A percentile compares a stretch with the other conserved stretches of the same genome.
These are phyloP conservation scores for Megalonaias nervosa DNA, from an alignment of 1,140 invertebrate genomes.

Conservation along the genomic window DNA sequence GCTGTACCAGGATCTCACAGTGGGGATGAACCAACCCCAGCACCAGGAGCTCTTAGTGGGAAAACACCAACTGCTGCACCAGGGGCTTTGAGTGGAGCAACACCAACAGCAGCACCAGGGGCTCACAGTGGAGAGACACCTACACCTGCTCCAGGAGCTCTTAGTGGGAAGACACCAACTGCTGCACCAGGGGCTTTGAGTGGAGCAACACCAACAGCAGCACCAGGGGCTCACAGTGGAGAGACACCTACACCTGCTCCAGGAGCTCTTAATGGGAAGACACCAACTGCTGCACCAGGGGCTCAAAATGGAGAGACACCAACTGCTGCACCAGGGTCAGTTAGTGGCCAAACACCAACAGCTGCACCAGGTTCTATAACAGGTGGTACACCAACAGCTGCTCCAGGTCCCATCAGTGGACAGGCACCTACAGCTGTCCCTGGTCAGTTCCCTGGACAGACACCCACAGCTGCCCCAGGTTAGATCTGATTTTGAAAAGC, in stretches of 20 bases:
- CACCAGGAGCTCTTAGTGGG: background rate
- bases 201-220: background rate
- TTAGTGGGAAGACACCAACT: slow-evolving; percentile 6
- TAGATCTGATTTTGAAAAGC: too few relatives aligned
- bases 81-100: background rate
- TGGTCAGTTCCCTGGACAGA: slow-evolving; percentile 1
- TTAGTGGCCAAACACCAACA: slow-evolving; percentile 14
- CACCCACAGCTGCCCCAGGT: slow-evolving; percentile 6
- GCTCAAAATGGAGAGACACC: background rate
- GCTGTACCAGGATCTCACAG: slow-evolving; percentile 2
- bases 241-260: background rate
- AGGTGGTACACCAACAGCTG: background rate
- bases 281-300: slow-evolving; percentile 9
- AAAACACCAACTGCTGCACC: slow-evolving; percentile 11
- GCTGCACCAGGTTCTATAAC: slow-evolving; percentile 14
- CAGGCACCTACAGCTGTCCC: slow-evolving; percentile 6
- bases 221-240: background rate
- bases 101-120: slow-evolving; percentile 8
- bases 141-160: slow-evolving; percentile 8
- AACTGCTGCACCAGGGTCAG: slow-evolving; percentile 10
- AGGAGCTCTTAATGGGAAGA: background rate
- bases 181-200: background rate
- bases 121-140: background rate
- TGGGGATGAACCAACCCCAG: slow-evolving; percentile 1
- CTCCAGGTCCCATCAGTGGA: background rate